A percentile compares a stretch with the other conserved stretches of the same genome.
phyloP scores from a whole-genome alignment of 2,797 vertebrate species.

The Neosilurus hyrtlii region DNA sequence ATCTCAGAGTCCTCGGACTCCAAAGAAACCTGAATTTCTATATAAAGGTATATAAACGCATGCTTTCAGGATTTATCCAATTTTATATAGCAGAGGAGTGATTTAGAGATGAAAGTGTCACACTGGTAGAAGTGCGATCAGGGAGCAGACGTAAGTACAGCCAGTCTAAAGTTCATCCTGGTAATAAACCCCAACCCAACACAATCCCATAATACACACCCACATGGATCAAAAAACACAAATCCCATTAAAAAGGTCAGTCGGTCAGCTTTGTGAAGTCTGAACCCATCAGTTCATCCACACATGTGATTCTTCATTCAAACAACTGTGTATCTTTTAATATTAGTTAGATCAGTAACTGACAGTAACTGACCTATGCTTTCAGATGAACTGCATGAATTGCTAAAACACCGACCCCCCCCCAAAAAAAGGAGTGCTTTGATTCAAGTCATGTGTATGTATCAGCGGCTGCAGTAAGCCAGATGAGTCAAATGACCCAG shows the following conservation, averaged over 20 bases:
- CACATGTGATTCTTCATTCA: not conserved
- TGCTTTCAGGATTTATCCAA: not conserved
- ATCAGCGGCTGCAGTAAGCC: not conserved
- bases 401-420: too few relatives aligned
- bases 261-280: not conserved
- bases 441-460: not conserved
- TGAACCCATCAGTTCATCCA: not conserved
- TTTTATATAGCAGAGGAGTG: not conserved
- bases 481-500: constrained; percentile 23
- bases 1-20: not conserved
- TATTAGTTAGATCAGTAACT: not conserved
- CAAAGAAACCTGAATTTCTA: not conserved
- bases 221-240: not conserved
- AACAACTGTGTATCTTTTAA: not conserved
- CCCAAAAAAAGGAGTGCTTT: not conserved
- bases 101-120: not conserved
- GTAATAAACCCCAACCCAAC: not conserved
- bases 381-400: not conserved
- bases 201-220: not conserved
- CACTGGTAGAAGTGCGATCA: not conserved
- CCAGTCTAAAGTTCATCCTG: constrained; percentile 5
- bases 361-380: not conserved
- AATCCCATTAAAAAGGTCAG: not conserved
- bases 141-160: not conserved
- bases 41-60: too few relatives aligned